Evolutionary conservation across 2,113 vertebrate species (phyloP), one percentile per base, ranked within the genome.

Genomic region (Hippocampus abdominalis): DNA sequence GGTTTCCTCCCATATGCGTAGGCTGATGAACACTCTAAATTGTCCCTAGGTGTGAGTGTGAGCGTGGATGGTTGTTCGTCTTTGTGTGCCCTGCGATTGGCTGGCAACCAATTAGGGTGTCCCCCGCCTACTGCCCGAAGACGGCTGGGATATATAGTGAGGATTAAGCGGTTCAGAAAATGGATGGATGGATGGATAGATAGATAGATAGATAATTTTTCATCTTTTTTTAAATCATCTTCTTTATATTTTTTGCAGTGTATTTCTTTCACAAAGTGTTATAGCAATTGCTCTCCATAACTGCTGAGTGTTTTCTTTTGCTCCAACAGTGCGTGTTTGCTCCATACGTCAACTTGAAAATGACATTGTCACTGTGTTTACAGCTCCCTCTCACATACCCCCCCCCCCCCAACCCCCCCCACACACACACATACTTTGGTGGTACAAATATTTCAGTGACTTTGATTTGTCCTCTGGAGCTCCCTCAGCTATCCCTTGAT

Each of bases 391-490:
- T 62, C 40, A 54, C 66, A 36, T 6, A 6, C 32, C 4, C 32
- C 1, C 32, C 32, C 32, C 4, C 32, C 1, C 32, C 32, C 32
- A 36, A 36, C 32, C 32, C 32, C 60, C 0, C 60, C 1, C 61
- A 16, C n/a, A 27, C 36, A 82, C 12, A 20, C 23, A 77, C 18
- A 68, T 63, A 48, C 56, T 59, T 68, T 49, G 54, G 32, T 65
- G 61, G 68, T 21, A 65, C 71, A 87, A 67, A 77, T 69, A 74
- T 70, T 69, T 81, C 77, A 79, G 23, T 75, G 53, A 79, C 78
- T 83, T 84, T 85, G 72, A 78, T 78, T 84, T 74, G 79, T 79
- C 73, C 72, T 77, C 75, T 61, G 48, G 65, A 68, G 73, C 70
- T 61, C 72, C 29, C 29, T 16, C 70, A 64, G 62, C 71, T 29